Base-by-base conservation (phyloP, 2,797 vertebrate genomes). In the Melanotaenia parkinsoni region DNA sequence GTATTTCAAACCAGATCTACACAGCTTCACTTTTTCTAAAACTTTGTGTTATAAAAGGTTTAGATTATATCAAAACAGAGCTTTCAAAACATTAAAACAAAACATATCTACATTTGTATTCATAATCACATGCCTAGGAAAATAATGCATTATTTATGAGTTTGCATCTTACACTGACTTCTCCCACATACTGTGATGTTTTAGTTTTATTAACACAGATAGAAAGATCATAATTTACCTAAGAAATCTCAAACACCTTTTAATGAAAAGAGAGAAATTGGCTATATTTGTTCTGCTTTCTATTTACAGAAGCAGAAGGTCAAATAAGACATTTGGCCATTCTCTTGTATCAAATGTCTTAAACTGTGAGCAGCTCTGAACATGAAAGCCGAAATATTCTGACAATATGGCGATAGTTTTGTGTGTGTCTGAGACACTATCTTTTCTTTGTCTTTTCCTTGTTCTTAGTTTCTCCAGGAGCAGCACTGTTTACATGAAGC, bases 401-500 rank as follows among this genome's bases (percentile, higher is more conserved):
- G 1, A 74, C 28, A 56, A 56, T 26, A 37, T 61, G n/a, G 58
- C 61, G 5, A 10, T 13, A 22, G 38, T 58, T 63, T 20, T 45
- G 33, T 57, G 32, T 72, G 16, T 30, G 26, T n/a, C 30, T 12
- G 11, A 33, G 32, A 76, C 43, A 64, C 47, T 5, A 0, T 8
- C 30, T 58, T 58, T 40, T 0, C 62, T 63, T 70, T 26, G 18
- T 40, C 26, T 24, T 47, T 26, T 74, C 67, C 9, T 24, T 20
- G 37, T 37, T 68, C 32, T 67, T 18, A 68, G 62, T 20, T 53
- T 47, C 7, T 63, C 33, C 11, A 1, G 22, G 26, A 45, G 18
- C 43, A 56, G 22, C 38, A 35, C 24, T 20, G 63, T 70, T 83
- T 74, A 73, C 51, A 59, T 63, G 59, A 72, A 72, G 63, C 64